Evolutionary conservation across 2,888 invertebrate genomes (phyloP), one percentile per base, ranked within the genome.

Genomic region (Entomobrya multifasciata): DNA sequence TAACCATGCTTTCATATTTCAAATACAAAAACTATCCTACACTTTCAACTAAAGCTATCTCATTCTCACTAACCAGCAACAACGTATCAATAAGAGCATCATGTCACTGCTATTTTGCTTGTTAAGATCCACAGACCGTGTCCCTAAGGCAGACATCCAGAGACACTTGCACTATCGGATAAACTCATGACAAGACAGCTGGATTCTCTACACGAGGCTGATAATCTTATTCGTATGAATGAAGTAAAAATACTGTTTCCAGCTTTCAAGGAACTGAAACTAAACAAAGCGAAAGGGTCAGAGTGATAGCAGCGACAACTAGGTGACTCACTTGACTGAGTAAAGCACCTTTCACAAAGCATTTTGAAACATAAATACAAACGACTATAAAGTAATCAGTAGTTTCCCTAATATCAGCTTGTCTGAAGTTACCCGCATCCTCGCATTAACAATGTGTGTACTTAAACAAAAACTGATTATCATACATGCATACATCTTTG

Each of bases 111-210:
- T 22, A 57, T 57, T 57, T 8, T 57, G 22, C 55, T 65, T 65
- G 30, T 70, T 70, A n/a, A 47, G 47, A 44, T 10, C 41, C 41
- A 70, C 3, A 6, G 47, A 41, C 30, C 47, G 20, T 70, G 22
- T 70, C 70, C 70, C 70, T 20, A 70, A 70, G 70, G 70, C 70
- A 25, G 44, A 47, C 15, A 70, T 47, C 22, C 13, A 57, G 22
- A 57, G 55, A 57, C 55, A 57, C n/a, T n/a, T n/a, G n/a, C n/a
- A n/a, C 55, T 57, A 57, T 57, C 55, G 22, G 55, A 57, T 20
- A 57, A 57, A 47, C 15, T 44, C 47, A 30, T n/a, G n/a, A n/a
- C 74, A 25, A 52, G 52, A 74, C 74, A 62, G 60, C 60, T 25
- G 22, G 47, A 36, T 36, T 65, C 36, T 2, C 65, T 41, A n/a